Percentiles rank a stretch among this genome's conserved stretches.
These are phyloP conservation scores for Psix sp. DNA, from an alignment of 1,140 invertebrate species.

Conservation along the genomic window DNA sequence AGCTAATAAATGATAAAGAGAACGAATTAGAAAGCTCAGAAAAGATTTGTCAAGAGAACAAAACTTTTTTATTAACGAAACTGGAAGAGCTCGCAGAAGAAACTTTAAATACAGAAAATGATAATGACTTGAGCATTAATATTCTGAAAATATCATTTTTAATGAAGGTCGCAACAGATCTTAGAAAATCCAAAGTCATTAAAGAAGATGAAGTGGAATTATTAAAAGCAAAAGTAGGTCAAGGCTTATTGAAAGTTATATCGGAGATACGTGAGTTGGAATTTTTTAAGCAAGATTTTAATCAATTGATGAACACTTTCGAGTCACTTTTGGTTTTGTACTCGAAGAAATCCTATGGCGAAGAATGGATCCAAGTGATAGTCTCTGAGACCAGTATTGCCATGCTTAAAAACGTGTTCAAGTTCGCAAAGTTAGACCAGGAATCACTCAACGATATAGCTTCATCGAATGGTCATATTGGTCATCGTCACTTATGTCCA, in stretches of 20 bases:
- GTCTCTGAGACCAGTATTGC: constrained; percentile 2
- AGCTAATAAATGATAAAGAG: too few species aligned
- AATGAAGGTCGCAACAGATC: constrained; percentile 31
- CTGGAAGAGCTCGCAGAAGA: constrained; percentile 15
- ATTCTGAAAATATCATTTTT: constrained; percentile 29
- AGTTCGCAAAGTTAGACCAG: not conserved
- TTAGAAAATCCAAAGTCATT: constrained; percentile 18
- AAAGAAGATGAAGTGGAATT: not conserved
- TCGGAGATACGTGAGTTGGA: constrained; percentile 13
- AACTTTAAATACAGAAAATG: constrained; percentile 5
- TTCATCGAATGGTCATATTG: constrained; percentile 11
- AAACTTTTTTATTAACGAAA: not conserved
- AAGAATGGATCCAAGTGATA: not conserved
- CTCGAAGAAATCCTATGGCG: constrained; percentile 22
- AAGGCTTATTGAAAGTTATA: constrained; percentile 13
- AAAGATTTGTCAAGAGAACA: constrained; percentile 1
- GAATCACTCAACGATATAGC: constrained; percentile 2
- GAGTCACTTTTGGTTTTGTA: constrained; percentile 42
- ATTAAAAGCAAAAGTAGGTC: not conserved
- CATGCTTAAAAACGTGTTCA: constrained; percentile 36
- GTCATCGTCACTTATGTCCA: constrained; percentile 14
- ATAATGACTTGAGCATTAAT: not conserved
- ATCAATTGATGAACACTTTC: constrained; percentile 35
- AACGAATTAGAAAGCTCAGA: too few species aligned
- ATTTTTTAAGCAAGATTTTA: constrained; percentile 2